Conservation (phyloP, 2,797 vertebrate species). For the Pseudochirops cupreus region DNA sequence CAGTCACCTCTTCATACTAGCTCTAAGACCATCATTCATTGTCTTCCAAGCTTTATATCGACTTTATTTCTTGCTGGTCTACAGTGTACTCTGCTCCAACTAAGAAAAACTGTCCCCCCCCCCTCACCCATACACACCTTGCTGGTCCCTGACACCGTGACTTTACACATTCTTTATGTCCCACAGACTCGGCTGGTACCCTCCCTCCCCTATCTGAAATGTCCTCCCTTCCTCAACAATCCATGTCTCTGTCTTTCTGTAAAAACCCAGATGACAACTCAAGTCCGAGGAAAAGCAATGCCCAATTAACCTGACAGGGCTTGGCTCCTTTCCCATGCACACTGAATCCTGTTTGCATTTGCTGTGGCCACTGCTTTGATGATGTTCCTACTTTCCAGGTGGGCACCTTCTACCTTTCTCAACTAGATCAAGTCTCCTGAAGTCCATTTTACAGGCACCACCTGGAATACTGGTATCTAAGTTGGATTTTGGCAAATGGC, state of each 20-base stretch:
- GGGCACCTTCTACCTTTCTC: background rate
- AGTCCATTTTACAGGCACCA: background rate
- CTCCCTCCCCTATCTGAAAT: background rate
- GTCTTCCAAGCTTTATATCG: background rate
- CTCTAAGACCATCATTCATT: background rate
- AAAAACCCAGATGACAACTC: background rate
- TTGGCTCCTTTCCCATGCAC: background rate
- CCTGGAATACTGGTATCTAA: background rate
- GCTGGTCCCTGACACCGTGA: background rate
- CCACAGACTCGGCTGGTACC: background rate
- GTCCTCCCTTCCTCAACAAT: background rate
- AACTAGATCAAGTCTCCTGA: background rate
- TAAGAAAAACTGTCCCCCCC: background rate
- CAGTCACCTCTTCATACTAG: background rate
- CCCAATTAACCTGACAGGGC: background rate
- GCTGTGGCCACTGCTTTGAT: constrained; percentile 1
- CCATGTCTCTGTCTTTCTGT: background rate
- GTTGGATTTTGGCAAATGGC: background rate
- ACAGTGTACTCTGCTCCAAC: background rate
- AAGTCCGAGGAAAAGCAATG: constrained; percentile 33
- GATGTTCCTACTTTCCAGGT: constrained; percentile 33
- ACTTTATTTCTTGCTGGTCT: background rate
- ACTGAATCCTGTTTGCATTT: background rate
- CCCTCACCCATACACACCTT: background rate
- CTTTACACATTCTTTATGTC: background rate